Conservation (phyloP, 2,888 invertebrate genomes). For the Perizoma affinitatum region DNA sequence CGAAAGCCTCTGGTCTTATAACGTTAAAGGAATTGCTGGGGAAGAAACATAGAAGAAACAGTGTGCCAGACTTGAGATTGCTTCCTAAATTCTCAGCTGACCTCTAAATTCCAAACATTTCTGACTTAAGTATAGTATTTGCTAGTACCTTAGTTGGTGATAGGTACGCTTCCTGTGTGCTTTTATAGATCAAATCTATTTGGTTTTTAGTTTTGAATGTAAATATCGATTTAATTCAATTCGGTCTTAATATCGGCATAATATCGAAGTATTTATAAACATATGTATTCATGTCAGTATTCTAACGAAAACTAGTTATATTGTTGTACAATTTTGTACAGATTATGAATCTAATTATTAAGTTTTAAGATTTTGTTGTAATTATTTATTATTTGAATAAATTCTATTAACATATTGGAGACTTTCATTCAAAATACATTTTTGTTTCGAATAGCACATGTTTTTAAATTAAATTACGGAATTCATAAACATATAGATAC, state of each 20-base stretch:
- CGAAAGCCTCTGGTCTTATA: slow-evolving; percentile 75
- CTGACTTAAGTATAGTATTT: slow-evolving; percentile 24
- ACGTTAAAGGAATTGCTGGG: slow-evolving; percentile 70
- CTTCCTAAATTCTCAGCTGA: slow-evolving; percentile 70
- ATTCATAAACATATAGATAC: slow-evolving; percentile 1
- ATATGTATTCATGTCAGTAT: slow-evolving; percentile 30
- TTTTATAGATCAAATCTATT: too few species aligned
- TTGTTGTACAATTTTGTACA: slow-evolving; percentile 77
- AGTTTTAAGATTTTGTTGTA: slow-evolving; percentile 61
- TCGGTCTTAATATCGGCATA: too few species aligned
- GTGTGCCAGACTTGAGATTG: slow-evolving; percentile 76
- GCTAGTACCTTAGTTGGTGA: slow-evolving; percentile 9
- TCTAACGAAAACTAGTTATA: slow-evolving; percentile 41
- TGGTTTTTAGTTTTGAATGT: too few species aligned
- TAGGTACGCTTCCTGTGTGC: too few species aligned
- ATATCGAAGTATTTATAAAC: slow-evolving; percentile 6
- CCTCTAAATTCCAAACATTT: slow-evolving; percentile 46
- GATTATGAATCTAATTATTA: slow-evolving; percentile 72
- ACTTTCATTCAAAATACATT: slow-evolving; percentile 22
- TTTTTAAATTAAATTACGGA: slow-evolving; percentile 2
- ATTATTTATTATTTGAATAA: slow-evolving; percentile 68
- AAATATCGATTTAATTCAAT: too few species aligned
- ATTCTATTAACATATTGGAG: slow-evolving; percentile 29
- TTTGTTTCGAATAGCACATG: neutral
- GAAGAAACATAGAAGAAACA: slow-evolving; percentile 70